A percentile compares a stretch with the other conserved stretches of the same genome.
phyloP scores from a whole-genome alignment of 2,888 invertebrate species.

The Lasioglossum calceatum region DNA sequence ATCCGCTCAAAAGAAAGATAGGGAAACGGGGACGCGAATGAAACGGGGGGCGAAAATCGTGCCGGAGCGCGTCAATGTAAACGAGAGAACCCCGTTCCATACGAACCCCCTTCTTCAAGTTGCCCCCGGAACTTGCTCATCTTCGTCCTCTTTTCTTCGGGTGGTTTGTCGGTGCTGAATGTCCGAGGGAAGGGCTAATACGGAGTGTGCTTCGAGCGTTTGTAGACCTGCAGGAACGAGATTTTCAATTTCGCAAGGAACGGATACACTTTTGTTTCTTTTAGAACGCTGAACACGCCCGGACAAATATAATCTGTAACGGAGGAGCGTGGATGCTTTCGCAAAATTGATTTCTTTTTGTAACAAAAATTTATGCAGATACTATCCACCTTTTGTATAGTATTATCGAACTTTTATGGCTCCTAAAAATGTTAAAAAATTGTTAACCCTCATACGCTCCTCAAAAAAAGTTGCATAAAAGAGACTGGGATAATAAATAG shows the following conservation, averaged over 20 bases:
- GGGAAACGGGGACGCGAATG: constrained; percentile 2
- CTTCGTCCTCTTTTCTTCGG: constrained; percentile 36
- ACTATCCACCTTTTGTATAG: too few species aligned
- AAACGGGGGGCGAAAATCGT: constrained; percentile 51
- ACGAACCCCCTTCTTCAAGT: not conserved
- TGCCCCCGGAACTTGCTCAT: constrained; percentile 17
- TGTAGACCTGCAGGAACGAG: constrained; percentile 4
- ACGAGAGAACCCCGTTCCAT: constrained; percentile 10
- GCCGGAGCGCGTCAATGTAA: constrained; percentile 50
- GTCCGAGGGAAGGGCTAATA: constrained; percentile 39
- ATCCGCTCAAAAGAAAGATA: constrained; percentile 53
- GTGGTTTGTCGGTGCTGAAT: constrained; percentile 31
- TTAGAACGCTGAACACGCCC: not conserved
- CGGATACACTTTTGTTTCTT: not conserved
- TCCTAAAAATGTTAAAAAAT: too few species aligned
- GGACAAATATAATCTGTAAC: not conserved
- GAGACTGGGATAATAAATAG: too few species aligned
- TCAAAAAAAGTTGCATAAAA: too few species aligned
- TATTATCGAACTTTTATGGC: too few species aligned
- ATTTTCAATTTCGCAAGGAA: not conserved
- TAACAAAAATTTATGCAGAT: too few species aligned
- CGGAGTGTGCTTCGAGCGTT: not conserved
- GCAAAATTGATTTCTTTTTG: too few species aligned
- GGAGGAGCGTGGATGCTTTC: too few species aligned
- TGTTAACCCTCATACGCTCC: too few species aligned